Evolutionary conservation across 2,888 invertebrate species (phyloP), one percentile per base, ranked within the genome.

Genomic region (Norana najaformis): DNA sequence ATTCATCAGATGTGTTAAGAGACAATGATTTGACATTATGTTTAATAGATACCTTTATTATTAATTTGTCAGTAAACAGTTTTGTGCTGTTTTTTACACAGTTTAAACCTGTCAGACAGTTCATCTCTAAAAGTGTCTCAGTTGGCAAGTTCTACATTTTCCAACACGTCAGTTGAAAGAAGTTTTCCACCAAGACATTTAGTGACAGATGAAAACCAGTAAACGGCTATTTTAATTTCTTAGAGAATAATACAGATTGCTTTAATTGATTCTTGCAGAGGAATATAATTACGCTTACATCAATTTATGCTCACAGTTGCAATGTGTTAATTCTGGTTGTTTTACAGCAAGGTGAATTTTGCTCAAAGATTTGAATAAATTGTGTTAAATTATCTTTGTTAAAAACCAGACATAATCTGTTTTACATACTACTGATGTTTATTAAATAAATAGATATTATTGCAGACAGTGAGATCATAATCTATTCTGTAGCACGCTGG

Each of bases 71-170:
- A 69, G 23, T 2, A 69, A 69, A 69, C n/a, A 69, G n/a, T 69
- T 47, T 69, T 69, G 11, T 13, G n/a, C n/a, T n/a, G n/a, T 30
- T 69, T 69, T 69, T 4, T 69, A 8, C n/a, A 69, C n/a, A 69
- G 69, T n/a, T 69, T 69, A n/a, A 69, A 69, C n/a, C n/a, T 69
- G 69, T 69, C 69, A 69, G 69, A 69, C 69, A 69, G 13, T 69
- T 69, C 69, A 69, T 69, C 69, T n/a, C n/a, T 69, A 69, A 69
- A 69, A 69, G n/a, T 69, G 69, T 69, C 69, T n/a, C 69, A 69
- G n/a, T 11, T 69, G 69, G 69, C 69, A 30, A 69, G 69, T 69
- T 69, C 8, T 30, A 69, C 69, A 69, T 5, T 69, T 69, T 69
- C 69, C 30, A 69, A 69, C 30, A n/a, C 6, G 69, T 69, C 69